A percentile compares a stretch with the other conserved stretches of the same genome.
phyloP scores from a whole-genome alignment of 2,797 vertebrate genomes.

The Alectoris magna region DNA sequence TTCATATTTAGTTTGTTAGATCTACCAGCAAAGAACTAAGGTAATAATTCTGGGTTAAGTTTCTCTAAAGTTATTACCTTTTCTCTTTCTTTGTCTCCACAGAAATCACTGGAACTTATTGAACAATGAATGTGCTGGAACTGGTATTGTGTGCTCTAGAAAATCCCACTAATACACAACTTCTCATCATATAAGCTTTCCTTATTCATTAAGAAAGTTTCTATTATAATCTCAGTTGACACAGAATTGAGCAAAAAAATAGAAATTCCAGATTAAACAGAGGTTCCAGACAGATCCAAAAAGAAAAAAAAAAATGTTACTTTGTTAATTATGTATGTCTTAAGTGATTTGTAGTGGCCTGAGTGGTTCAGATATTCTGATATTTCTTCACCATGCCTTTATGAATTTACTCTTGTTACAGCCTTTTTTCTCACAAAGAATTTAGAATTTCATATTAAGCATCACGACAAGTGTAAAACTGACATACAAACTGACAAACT shows the following conservation, averaged over 20 bases:
- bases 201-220: background rate
- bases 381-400: background rate
- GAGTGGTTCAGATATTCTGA: background rate
- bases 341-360: background rate
- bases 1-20: background rate
- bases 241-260: background rate
- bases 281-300: background rate
- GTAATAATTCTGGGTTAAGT: background rate
- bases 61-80: background rate
- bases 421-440: background rate
- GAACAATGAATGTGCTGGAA: background rate
- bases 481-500: background rate
- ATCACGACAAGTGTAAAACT: background rate
- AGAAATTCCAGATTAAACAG: background rate
- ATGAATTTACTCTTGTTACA: background rate
- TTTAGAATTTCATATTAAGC: background rate
- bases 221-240: background rate
- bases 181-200: background rate
- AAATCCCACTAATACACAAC: background rate
- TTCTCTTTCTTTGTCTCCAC: background rate
- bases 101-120: background rate
- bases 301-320: background rate
- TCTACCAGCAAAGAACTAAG: background rate
- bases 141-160: background rate
- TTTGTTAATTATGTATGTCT: background rate